phyloP scores from a whole-genome alignment of 2,888 invertebrate genomes.

The Aplocera efformata region DNA sequence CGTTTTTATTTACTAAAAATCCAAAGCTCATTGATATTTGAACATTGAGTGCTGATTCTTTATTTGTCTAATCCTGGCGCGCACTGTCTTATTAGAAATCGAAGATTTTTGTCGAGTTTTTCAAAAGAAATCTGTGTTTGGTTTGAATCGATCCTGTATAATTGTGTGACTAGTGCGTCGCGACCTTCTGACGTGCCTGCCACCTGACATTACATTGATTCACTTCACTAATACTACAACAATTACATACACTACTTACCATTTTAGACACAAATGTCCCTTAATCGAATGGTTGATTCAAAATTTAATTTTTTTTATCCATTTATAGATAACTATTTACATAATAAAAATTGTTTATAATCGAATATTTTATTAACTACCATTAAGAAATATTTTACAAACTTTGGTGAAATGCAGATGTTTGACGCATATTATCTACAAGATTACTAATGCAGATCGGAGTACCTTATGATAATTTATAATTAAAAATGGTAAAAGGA shows the following conservation, averaged over 20 bases:
- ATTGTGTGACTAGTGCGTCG: conserved; percentile 69
- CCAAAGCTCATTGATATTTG: conserved; percentile 80
- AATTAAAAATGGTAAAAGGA: conserved; percentile 29
- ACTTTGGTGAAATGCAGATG: conserved; percentile 78
- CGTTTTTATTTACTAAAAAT: conserved; percentile 74
- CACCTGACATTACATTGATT: conserved; percentile 44
- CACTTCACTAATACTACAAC: conserved; percentile 76
- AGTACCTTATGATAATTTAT: conserved; percentile 25
- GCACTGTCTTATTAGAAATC: conserved; percentile 54
- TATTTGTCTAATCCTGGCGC: conserved; percentile 76
- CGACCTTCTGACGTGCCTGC: conserved; percentile 52
- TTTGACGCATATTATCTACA: conserved; percentile 64
- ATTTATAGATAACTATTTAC: conserved; percentile 75
- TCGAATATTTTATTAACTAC: conserved; percentile 69
- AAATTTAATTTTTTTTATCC: conserved; percentile 51
- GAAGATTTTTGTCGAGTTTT: conserved; percentile 4
- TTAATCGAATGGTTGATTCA: conserved; percentile 66
- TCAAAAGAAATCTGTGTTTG: conserved; percentile 7
- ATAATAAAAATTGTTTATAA: conserved; percentile 73
- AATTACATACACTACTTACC: conserved; percentile 79
- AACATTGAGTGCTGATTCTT: conserved; percentile 79
- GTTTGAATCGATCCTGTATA: conserved; percentile 20
- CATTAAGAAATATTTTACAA: conserved; percentile 78
- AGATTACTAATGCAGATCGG: conserved; percentile 28
- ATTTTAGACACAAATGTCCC: conserved; percentile 74